Conservation (phyloP, 2,113 vertebrate species). For the Andinoacara biseriatus region DNA sequence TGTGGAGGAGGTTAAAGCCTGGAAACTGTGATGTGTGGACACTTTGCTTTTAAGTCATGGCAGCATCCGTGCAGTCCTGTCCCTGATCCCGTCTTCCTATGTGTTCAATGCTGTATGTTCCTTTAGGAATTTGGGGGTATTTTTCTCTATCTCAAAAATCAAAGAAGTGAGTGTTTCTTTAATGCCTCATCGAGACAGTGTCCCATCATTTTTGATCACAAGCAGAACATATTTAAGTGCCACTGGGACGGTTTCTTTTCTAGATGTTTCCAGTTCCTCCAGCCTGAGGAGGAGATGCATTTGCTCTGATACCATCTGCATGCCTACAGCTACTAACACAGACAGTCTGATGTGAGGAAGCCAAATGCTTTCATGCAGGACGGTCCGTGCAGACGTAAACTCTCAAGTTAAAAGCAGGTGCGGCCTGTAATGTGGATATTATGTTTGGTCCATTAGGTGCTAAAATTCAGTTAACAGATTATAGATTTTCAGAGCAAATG, state of each 20-base stretch:
- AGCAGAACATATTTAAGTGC: constrained; percentile 16
- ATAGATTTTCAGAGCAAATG: constrained; percentile 17
- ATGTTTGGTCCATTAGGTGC: constrained; percentile 30
- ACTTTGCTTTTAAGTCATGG: not conserved
- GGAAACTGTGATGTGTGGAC: not conserved
- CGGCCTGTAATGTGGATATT: constrained; percentile 24
- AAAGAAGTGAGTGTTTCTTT: not conserved
- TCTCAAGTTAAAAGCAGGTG: constrained; percentile 42
- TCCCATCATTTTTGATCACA: not conserved
- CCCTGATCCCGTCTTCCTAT: not conserved
- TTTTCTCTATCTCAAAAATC: constrained; percentile 16
- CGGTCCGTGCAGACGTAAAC: not conserved
- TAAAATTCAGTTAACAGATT: constrained; percentile 18
- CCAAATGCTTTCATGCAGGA: constrained; percentile 24
- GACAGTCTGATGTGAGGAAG: constrained; percentile 32
- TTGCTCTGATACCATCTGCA: constrained; percentile 38
- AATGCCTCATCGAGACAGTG: constrained; percentile 1
- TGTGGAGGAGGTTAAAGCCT: not conserved
- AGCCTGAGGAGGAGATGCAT: not conserved
- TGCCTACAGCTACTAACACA: constrained; percentile 30
- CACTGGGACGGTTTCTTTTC: not conserved
- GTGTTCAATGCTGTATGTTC: not conserved
- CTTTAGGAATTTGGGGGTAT: not conserved
- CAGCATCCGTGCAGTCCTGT: not conserved
- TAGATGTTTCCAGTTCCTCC: constrained; percentile 7